A percentile compares a stretch with the other conserved stretches of the same genome.
Conservation (phyloP, 2,888 invertebrate species). For the Melinopterus prodromus region DNA sequence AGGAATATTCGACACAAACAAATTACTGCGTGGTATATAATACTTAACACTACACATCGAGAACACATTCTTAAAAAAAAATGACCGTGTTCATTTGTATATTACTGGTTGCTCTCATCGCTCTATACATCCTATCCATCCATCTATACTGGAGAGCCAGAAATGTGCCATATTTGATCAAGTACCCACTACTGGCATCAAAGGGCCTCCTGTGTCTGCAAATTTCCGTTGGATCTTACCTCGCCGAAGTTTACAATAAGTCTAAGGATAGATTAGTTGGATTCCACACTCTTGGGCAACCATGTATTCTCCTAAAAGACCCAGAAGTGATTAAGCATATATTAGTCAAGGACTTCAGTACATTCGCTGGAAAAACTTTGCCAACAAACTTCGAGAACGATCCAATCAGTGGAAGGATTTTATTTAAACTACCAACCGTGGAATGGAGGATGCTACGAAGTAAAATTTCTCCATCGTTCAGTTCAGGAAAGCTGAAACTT, state of each 20-base stretch:
- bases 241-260: not conserved
- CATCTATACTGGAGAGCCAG: slow-evolving; percentile 57
- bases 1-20: too few relatives aligned
- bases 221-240: not conserved
- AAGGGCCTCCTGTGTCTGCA: not conserved
- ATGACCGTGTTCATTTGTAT: not conserved
- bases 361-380: slow-evolving; percentile 61
- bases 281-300: slow-evolving; percentile 41
- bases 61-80: not conserved
- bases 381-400: slow-evolving; percentile 57
- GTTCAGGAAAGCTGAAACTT: slow-evolving; percentile 64
- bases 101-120: not conserved
- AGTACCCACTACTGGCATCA: not conserved
- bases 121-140: not conserved
- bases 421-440: slow-evolving; percentile 46
- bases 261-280: not conserved
- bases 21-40: too few relatives aligned
- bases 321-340: slow-evolving; percentile 62
- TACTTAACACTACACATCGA: too few relatives aligned
- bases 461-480: slow-evolving; percentile 64
- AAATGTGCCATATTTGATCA: slow-evolving; percentile 53
- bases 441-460: slow-evolving; percentile 64
- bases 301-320: slow-evolving; percentile 59
- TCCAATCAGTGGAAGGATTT: slow-evolving; percentile 40
- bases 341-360: slow-evolving; percentile 61